Conservation (phyloP, 64 coral and sea anemone species). For the Pocillopora verrucosa region DNA sequence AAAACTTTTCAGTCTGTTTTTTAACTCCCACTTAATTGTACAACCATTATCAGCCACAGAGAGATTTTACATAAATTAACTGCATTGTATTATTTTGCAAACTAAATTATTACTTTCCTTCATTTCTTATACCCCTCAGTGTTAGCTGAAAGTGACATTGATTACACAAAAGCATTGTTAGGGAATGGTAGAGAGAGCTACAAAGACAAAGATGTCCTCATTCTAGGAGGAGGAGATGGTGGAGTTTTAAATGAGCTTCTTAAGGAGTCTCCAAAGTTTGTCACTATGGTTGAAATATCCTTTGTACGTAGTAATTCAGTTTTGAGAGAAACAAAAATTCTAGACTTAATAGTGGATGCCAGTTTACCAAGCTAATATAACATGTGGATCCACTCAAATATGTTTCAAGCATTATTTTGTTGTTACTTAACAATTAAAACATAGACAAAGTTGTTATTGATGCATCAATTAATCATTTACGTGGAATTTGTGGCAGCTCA, state of each 20-base stretch:
- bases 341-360: no score
- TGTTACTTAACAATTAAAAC: slow-evolving; percentile 41
- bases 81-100: background rate
- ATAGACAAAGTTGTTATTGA: slow-evolving; percentile 71
- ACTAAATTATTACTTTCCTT: background rate
- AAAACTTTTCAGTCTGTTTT: no score
- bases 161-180: slow-evolving; percentile 58
- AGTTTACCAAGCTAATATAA: no score
- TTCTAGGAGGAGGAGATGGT: slow-evolving; percentile 78
- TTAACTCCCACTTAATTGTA: no score
- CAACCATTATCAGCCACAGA: no score
- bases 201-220: slow-evolving; percentile 65
- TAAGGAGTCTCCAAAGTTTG: slow-evolving; percentile 69
- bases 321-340: no score
- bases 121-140: slow-evolving; percentile 11
- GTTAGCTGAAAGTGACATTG: slow-evolving; percentile 78
- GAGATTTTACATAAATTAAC: background rate
- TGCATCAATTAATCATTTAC: slow-evolving; percentile 47
- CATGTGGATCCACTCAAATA: background rate
- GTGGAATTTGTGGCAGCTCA: slow-evolving; percentile 49
- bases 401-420: background rate
- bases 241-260: slow-evolving; percentile 69
- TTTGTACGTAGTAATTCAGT: background rate
- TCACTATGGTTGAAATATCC: slow-evolving; percentile 85
- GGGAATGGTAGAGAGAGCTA: slow-evolving; percentile 72